These are phyloP conservation scores for Bombus cullumanus DNA, from an alignment of 1,140 invertebrate species.

Conservation along the genomic window DNA sequence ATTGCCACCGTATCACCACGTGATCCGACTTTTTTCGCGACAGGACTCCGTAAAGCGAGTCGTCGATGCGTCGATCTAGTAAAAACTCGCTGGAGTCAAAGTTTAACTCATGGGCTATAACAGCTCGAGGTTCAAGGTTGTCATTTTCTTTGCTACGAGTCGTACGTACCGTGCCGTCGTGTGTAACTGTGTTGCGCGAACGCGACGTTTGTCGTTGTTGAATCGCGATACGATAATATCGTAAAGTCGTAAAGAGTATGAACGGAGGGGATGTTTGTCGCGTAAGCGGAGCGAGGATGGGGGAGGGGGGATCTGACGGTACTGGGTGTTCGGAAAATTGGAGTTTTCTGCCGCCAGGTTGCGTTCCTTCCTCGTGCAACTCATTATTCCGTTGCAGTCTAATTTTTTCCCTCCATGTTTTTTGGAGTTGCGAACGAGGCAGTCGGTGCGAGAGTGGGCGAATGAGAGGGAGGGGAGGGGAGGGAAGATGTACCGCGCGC, in stretches of 20 bases:
- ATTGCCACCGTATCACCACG: constrained; percentile 44
- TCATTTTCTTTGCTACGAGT: not conserved
- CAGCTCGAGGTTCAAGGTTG: constrained; percentile 33
- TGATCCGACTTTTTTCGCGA: constrained; percentile 42
- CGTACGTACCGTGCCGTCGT: not conserved
- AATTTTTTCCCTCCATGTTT: constrained; percentile 29
- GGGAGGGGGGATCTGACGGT: no score
- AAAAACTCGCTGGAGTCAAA: constrained; percentile 16
- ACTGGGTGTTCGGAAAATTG: constrained; percentile 12
- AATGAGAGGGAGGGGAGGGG: no score
- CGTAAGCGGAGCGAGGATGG: no score
- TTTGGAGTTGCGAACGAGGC: constrained; percentile 13
- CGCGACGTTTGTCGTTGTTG: not conserved
- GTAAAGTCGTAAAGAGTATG: not conserved
- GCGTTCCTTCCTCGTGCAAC: constrained; percentile 49
- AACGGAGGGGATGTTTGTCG: not conserved
- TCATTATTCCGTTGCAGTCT: constrained; percentile 62
- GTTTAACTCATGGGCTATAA: not conserved
- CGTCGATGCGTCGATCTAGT: not conserved
- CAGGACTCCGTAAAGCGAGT: not conserved
- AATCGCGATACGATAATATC: not conserved
- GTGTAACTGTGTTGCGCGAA: not conserved
- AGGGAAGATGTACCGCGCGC: constrained; percentile 55
- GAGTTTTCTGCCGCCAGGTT: constrained; percentile 17
- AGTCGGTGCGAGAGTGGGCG: not conserved